Evolutionary conservation across 2,113 vertebrate species (phyloP).

Genomic region (Dascyllus trimaculatus): DNA sequence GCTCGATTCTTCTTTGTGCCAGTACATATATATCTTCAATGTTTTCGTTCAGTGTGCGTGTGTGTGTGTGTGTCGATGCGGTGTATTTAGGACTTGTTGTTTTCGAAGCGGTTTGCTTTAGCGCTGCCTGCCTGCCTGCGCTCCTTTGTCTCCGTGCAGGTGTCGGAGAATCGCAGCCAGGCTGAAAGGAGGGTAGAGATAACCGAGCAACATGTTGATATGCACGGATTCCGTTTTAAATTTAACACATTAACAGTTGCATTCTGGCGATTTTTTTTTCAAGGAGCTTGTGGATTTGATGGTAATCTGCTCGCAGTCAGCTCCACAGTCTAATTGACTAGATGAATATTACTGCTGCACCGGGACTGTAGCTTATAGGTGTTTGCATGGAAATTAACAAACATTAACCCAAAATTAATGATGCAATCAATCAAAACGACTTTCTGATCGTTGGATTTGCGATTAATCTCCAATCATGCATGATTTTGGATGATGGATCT

Average conservation of each 20-base stretch:
- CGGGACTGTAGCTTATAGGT: background rate
- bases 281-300: background rate
- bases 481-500: slow-evolving; percentile 6
- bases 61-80: slow-evolving; percentile 24
- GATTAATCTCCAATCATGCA: slow-evolving; percentile 7
- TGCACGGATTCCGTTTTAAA: slow-evolving; percentile 1
- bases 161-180: slow-evolving; percentile 35
- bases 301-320: slow-evolving; percentile 7
- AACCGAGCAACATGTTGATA: slow-evolving; percentile 52
- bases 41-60: slow-evolving; percentile 14
- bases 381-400: background rate
- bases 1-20: background rate
- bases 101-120: slow-evolving; percentile 55
- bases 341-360: background rate
- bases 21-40: background rate
- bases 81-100: slow-evolving; percentile 35
- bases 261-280: background rate
- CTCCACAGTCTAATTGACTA: slow-evolving; percentile 1
- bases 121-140: slow-evolving; percentile 30
- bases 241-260: background rate
- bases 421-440: slow-evolving; percentile 12
- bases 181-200: background rate
- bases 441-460: background rate
- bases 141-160: slow-evolving; percentile 73
- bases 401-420: background rate